A percentile compares a stretch with the other conserved stretches of the same genome.
Conservation (phyloP, 2,888 invertebrate genomes). For the Parapristionchus giblindavisi region DNA sequence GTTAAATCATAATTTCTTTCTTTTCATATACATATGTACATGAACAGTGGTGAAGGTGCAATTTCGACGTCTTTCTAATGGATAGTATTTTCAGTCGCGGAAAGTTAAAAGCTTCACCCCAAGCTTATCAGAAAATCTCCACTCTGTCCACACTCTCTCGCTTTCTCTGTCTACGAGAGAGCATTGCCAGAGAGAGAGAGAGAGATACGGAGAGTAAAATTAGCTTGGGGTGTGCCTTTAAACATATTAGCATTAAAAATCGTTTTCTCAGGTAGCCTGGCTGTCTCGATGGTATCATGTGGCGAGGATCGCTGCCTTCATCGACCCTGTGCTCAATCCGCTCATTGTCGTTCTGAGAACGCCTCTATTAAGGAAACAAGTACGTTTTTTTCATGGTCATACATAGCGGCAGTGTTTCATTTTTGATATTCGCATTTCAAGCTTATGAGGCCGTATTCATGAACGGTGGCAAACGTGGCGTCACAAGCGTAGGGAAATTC, state of each 20-base stretch:
- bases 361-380: slow-evolving; percentile 61
- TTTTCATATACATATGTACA: background rate
- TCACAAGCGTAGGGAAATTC: too few relatives aligned
- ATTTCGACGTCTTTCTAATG: too few relatives aligned
- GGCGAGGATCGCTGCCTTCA: slow-evolving; percentile 63
- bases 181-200: background rate
- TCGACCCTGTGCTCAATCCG: slow-evolving; percentile 67
- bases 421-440: background rate
- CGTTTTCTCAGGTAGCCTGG: slow-evolving; percentile 7
- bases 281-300: slow-evolving; percentile 50
- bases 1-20: slow-evolving; percentile 21
- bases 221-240: background rate
- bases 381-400: slow-evolving; percentile 23
- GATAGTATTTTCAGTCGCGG: too few relatives aligned
- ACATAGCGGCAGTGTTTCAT: background rate
- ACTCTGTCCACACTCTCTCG: too few relatives aligned
- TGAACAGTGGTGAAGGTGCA: too few relatives aligned
- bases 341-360: slow-evolving; percentile 65
- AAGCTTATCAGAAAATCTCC: too few relatives aligned
- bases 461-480: too few relatives aligned
- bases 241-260: too few relatives aligned
- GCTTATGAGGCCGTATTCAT: too few relatives aligned
- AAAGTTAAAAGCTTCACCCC: too few relatives aligned
- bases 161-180: too few relatives aligned
- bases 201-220: background rate